Evolutionary conservation across 2,113 vertebrate genomes (phyloP), one percentile per base, ranked within the genome.

Genomic region (Cavia aperea): DNA sequence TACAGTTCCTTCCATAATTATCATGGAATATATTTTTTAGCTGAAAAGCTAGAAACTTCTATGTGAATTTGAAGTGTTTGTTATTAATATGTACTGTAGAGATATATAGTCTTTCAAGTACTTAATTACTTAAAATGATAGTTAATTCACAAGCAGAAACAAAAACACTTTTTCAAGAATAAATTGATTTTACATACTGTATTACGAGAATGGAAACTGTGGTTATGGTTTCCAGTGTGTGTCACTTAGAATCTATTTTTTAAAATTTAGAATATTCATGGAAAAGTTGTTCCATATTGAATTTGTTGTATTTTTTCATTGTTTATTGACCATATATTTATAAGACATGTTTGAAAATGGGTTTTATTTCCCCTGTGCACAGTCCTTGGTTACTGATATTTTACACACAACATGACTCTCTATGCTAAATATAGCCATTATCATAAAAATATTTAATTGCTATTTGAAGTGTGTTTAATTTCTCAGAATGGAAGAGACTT

Each of bases 31-130:
- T 46, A 82, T 70, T 33, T 86, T 84, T 96, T 86, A 96, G 91
- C 46, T 95, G 96, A 95, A 91, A 94, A 90, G 13, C 33, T 94
- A 43, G 85, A 78, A 94, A 73, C 72, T 60, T 95, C 96, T 65
- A 66, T 95, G 70, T 92, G 91, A 46, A 89, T 96, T 95, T 96
- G 79, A 94, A 94, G 85, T 95, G 46, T 96, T 89, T 97, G 75
- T 73, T 97, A 92, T 94, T 96, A 82, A 88, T 82, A 89, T 91
- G 29, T 68, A 73, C 81, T 90, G 60, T 96, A 86, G 73, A 88
- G 21, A 63, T 96, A 46, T 86, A 63, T 94, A 84, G 51, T 96
- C 93, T 91, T 92, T 82, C 19, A 95, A 75, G 96, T 94, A 95
- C 43, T 96, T 94, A 68, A 58, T 96, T 96, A 93, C 75, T 95